A percentile compares a stretch with the other conserved stretches of the same genome.
phyloP scores from a whole-genome alignment of 2,888 invertebrate species.

The Zele albiditarsus region DNA sequence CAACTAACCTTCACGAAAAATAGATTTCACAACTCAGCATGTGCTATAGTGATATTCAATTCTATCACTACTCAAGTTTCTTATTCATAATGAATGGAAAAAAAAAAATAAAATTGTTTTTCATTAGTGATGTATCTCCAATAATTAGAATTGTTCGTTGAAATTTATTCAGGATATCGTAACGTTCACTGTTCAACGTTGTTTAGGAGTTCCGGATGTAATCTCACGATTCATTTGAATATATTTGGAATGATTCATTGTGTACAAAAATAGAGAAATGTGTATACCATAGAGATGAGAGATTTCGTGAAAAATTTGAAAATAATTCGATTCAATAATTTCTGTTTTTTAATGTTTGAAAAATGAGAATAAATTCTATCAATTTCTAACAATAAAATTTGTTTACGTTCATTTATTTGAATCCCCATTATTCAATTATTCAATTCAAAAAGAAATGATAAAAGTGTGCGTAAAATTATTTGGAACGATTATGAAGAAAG shows the following conservation, averaged over 20 bases:
- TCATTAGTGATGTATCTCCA: not conserved
- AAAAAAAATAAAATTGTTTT: not conserved
- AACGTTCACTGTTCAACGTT: not conserved
- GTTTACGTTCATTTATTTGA: not conserved
- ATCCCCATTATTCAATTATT: not conserved
- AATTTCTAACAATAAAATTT: not conserved
- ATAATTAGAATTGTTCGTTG: constrained; percentile 30
- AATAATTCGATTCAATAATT: not conserved
- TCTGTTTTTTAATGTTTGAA: not conserved
- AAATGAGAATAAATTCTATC: too few species aligned
- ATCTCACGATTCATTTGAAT: not conserved
- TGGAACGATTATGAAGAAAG: not conserved
- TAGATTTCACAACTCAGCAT: not conserved
- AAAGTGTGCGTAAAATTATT: not conserved
- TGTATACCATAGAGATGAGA: not conserved
- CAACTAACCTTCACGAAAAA: not conserved
- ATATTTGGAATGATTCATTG: not conserved
- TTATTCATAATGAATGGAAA: not conserved
- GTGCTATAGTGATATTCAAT: not conserved
- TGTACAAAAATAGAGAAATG: not conserved
- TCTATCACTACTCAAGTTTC: constrained; percentile 27
- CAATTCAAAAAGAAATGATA: not conserved
- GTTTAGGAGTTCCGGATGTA: not conserved
- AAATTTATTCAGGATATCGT: constrained; percentile 5
- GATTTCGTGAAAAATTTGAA: not conserved